Percentiles rank a stretch among this genome's conserved stretches.
Conservation (phyloP, 2,113 vertebrate genomes). For the Archocentrus centrarchus region DNA sequence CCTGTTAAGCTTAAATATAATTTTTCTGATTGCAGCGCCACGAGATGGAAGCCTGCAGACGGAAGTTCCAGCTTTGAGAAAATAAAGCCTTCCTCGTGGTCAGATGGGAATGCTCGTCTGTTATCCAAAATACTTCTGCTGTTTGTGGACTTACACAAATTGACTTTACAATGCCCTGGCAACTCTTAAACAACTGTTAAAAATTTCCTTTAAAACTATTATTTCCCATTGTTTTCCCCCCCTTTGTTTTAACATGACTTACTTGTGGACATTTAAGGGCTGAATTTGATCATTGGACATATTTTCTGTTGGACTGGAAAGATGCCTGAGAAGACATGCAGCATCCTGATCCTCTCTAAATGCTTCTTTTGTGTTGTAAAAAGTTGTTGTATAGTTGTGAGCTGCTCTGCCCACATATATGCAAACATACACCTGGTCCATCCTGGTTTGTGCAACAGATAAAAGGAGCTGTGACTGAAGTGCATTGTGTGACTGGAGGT, state of each 20-base stretch:
- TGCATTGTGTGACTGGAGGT: neutral
- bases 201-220: neutral
- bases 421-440: neutral
- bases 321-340: neutral
- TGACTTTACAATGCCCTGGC: neutral
- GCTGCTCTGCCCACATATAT: neutral
- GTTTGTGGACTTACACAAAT: conserved; percentile 29
- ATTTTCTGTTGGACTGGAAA: neutral
- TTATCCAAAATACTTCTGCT: neutral
- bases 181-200: neutral
- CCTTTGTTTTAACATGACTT: neutral
- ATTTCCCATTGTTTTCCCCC: neutral
- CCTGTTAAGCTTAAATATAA: neutral
- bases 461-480: neutral
- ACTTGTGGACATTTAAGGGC: neutral
- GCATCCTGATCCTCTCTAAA: neutral
- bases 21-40: conserved; percentile 86
- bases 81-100: neutral
- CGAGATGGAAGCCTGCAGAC: conserved; percentile 95
- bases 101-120: neutral
- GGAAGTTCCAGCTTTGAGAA: conserved; percentile 94
- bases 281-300: neutral
- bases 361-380: neutral
- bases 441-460: neutral
- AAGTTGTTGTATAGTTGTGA: neutral